Evolutionary conservation across 2,113 vertebrate species (phyloP), one percentile per base, ranked within the genome.

Genomic region (Mola mola): DNA sequence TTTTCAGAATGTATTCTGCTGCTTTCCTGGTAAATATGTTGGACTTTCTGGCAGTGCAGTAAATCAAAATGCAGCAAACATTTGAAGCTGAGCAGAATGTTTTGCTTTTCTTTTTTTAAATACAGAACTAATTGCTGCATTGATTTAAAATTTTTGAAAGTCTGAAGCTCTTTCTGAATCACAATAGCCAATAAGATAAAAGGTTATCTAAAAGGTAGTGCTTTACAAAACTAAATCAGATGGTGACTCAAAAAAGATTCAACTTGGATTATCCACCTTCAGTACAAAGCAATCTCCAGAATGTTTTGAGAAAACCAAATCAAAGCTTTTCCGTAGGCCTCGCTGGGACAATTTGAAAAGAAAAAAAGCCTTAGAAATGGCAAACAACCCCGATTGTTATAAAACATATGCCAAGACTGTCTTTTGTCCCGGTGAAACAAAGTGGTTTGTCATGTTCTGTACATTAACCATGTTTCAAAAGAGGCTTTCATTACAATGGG

Each of bases 351-450:
- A 81, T 87, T 79, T 66, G 2, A 40, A 40, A 69, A 42, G 74
- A 75, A 83, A 75, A 84, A 84, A 76, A 77, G 78, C 51, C 57
- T 65, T 72, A 44, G 72, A 87, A 82, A 81, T 60, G 56, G 66
- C 73, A 71, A 74, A 81, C 77, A 79, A 77, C 56, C 37, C 61
- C 66, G 77, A 34, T 84, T 81, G 80, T 75, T 52, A 69, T 62
- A 71, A 85, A 75, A 83, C 57, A 70, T 66, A 78, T 69, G 82
- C 71, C 81, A 82, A 81, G 77, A 60, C 40, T 49, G 24, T 36
- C 81, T 72, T 84, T 89, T 90, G 87, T 90, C 53, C 70, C 34
- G n/a, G 28, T 82, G 58, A 79, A 88, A 90, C 82, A 91, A 84
- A 85, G 75, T 83, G 78, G 60, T 64, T 81, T 43, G 60, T 75